A percentile compares a stretch with the other conserved stretches of the same genome.
Evolutionary conservation across 2,113 vertebrate genomes (phyloP).

Genomic region (Pampusana beccarii): DNA sequence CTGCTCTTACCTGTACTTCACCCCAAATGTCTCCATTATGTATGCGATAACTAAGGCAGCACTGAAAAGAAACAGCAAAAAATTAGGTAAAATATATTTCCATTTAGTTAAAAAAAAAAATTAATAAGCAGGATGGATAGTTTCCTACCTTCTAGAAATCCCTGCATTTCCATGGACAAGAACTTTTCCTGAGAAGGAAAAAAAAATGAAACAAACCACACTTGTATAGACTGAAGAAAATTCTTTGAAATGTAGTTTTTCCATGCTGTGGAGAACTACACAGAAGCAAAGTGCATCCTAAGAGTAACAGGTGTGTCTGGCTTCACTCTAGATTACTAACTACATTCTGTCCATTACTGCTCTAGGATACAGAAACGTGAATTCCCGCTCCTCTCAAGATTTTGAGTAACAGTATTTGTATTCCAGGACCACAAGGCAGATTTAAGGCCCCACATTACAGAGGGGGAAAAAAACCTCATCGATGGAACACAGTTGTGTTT

Average conservation of each 20-base stretch:
- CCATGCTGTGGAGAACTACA: not conserved
- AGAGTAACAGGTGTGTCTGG: accelerated
- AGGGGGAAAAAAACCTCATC: not conserved
- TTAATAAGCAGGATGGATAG: not conserved
- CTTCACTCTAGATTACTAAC: not conserved
- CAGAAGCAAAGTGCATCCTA: not conserved
- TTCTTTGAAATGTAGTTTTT: not conserved
- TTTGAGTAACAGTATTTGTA: not conserved
- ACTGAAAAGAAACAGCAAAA: slow-evolving; percentile 71
- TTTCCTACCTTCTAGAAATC: slow-evolving; percentile 95
- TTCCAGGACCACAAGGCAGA: not conserved
- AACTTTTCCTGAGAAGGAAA: slow-evolving; percentile 86
- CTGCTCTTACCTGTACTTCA: slow-evolving; percentile 92
- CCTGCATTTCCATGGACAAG: slow-evolving; percentile 99
- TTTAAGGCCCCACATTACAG: not conserved
- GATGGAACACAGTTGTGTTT: not conserved
- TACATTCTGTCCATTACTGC: not conserved
- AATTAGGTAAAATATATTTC: not conserved
- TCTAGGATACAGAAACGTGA: not conserved
- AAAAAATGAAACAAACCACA: not conserved
- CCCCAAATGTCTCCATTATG: slow-evolving; percentile 99
- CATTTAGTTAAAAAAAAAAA: not conserved
- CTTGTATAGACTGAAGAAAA: not conserved
- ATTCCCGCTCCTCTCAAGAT: not conserved
- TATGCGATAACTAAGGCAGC: slow-evolving; percentile 99